These are phyloP conservation scores for Terrapene triunguis DNA, from an alignment of 2,113 vertebrate genomes.

Conservation along the genomic window DNA sequence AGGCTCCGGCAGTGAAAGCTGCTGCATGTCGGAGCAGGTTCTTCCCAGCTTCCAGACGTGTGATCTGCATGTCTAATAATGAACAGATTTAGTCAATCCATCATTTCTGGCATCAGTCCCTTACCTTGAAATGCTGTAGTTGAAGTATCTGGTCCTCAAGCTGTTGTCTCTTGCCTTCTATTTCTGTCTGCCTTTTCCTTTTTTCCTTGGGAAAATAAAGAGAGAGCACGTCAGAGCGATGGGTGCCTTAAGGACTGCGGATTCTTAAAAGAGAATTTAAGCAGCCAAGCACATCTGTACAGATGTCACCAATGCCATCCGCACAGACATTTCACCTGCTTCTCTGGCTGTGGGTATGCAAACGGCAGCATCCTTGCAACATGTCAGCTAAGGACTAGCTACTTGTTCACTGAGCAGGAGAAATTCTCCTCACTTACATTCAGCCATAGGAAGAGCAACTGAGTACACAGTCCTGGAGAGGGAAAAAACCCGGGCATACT, in stretches of 20 bases:
- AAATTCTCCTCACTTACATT: conserved; percentile 67
- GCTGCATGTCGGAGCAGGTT: conserved; percentile 64
- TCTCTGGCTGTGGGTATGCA: conserved; percentile 55
- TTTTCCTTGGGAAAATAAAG: conserved; percentile 90
- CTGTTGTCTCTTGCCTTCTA: conserved; percentile 94
- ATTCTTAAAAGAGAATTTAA: conserved; percentile 57
- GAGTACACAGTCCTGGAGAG: conserved; percentile 76
- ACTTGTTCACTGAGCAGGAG: conserved; percentile 66
- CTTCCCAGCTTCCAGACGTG: conserved; percentile 65
- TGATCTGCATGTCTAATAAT: conserved; percentile 79
- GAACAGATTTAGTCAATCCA: conserved; percentile 61
- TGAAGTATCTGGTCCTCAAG: conserved; percentile 96
- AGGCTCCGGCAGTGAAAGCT: conserved; percentile 15
- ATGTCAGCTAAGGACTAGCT: conserved; percentile 68
- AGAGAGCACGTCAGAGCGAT: conserved; percentile 67
- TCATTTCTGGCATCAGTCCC: conserved; percentile 60
- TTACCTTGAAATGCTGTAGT: conserved; percentile 98
- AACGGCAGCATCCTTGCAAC: conserved; percentile 61
- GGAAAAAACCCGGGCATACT: conserved; percentile 57
- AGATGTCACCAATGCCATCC: conserved; percentile 68
- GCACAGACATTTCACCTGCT: conserved; percentile 73
- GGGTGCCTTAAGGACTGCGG: conserved; percentile 56
- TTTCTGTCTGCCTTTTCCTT: conserved; percentile 95
- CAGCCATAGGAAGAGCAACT: conserved; percentile 67
- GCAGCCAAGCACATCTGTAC: conserved; percentile 72